Percentiles rank a stretch among this genome's conserved stretches.
Conservation (phyloP, 2,113 vertebrate species). For the Aythya baeri region DNA sequence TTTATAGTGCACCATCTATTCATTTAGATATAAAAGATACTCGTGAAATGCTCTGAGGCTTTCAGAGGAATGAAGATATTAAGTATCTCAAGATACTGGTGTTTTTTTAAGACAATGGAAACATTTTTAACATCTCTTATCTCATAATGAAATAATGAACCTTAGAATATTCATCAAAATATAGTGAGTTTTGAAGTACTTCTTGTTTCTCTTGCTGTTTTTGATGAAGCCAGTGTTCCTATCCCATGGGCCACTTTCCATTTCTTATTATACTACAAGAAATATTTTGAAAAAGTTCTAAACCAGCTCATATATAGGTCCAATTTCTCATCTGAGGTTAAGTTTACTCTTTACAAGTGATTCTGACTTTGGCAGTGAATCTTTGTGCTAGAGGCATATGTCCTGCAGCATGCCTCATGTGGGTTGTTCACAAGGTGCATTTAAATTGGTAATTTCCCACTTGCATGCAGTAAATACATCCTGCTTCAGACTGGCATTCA, state of each 20-base stretch:
- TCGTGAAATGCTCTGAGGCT: not conserved
- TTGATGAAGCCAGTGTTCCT: rapidly evolving
- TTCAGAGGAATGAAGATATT: not conserved
- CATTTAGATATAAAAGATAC: not conserved
- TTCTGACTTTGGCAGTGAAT: not conserved
- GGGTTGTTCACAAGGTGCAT: not conserved
- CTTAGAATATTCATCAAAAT: not conserved
- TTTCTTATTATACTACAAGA: not conserved
- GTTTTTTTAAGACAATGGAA: not conserved
- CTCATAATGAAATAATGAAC: too few relatives aligned
- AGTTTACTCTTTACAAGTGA: not conserved
- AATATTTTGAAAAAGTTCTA: not conserved
- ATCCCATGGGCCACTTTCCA: not conserved
- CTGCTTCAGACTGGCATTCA: not conserved
- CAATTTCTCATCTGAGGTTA: rapidly evolving
- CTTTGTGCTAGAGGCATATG: not conserved
- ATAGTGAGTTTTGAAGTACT: not conserved
- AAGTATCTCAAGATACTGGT: not conserved
- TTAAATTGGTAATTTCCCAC: not conserved
- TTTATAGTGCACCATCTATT: not conserved
- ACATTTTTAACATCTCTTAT: not conserved
- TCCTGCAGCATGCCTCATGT: not conserved
- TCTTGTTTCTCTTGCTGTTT: not conserved
- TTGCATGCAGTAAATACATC: not conserved
- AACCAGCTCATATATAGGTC: rapidly evolving